Conservation (phyloP, 2,113 vertebrate genomes). For the Microtus oregoni region DNA sequence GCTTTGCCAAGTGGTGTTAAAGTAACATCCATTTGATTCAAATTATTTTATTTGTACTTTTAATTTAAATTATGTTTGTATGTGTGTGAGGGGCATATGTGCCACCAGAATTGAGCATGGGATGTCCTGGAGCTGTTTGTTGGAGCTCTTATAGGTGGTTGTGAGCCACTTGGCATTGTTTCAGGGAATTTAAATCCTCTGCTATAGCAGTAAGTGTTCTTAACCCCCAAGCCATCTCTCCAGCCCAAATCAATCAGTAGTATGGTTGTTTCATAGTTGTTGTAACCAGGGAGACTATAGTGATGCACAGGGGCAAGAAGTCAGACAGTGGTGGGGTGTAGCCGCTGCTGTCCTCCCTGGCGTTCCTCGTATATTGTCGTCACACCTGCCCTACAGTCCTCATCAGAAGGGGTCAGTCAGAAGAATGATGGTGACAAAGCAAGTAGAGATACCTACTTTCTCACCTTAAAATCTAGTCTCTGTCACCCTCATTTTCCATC, state of each 20-base stretch:
- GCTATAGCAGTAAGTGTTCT: neutral
- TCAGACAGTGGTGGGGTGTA: neutral
- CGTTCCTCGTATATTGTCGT: neutral
- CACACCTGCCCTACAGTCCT: neutral
- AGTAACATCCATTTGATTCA: constrained; percentile 36
- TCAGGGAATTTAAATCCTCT: neutral
- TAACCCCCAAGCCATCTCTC: neutral
- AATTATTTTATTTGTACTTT: neutral
- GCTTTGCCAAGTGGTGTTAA: neutral
- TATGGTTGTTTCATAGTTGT: neutral
- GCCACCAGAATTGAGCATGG: neutral
- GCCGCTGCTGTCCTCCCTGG: neutral
- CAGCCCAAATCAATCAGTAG: neutral
- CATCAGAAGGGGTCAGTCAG: neutral
- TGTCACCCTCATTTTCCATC: neutral
- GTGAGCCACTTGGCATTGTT: neutral
- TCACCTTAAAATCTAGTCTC: constrained; percentile 8
- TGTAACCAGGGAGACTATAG: neutral
- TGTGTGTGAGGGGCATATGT: neutral
- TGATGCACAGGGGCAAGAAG: neutral
- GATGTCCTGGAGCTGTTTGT: neutral
- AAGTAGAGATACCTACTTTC: neutral
- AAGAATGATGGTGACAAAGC: neutral
- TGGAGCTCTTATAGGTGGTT: neutral
- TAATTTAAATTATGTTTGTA: neutral